Evolutionary conservation across 2,888 invertebrate species (phyloP).

Genomic region (Drosophila niveifrons): DNA sequence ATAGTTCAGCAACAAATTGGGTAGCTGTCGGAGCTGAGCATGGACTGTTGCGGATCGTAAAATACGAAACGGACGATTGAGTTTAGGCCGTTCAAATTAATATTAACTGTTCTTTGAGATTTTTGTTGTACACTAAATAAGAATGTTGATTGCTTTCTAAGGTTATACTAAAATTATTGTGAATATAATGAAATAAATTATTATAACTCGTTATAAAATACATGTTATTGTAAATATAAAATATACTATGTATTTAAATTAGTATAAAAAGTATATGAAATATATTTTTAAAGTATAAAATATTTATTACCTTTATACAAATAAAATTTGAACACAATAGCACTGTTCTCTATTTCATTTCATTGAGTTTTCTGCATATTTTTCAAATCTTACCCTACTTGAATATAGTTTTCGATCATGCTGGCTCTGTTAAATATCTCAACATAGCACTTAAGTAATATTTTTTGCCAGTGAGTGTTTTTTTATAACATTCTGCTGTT

Average conservation of each 20-base stretch:
- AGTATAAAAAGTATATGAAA: slow-evolving; percentile 29
- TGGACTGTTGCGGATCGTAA: slow-evolving; percentile 80
- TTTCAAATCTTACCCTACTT: background rate
- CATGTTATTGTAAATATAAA: slow-evolving; percentile 24
- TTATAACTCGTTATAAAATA: slow-evolving; percentile 25
- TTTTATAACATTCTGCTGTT: too few species aligned
- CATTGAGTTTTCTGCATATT: background rate
- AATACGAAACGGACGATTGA: slow-evolving; percentile 52
- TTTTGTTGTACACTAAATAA: slow-evolving; percentile 12
- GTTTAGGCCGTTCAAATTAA: slow-evolving; percentile 17
- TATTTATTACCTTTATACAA: slow-evolving; percentile 50
- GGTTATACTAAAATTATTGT: slow-evolving; percentile 18
- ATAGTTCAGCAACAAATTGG: slow-evolving; percentile 65
- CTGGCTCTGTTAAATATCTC: background rate
- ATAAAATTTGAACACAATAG: slow-evolving; percentile 19
- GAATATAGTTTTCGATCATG: background rate
- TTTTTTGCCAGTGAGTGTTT: background rate
- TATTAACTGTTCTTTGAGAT: slow-evolving; percentile 24
- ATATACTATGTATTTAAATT: slow-evolving; percentile 17
- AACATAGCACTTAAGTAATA: background rate
- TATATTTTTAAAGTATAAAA: slow-evolving; percentile 21
- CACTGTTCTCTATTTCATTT: background rate
- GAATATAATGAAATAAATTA: slow-evolving; percentile 43
- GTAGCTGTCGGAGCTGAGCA: slow-evolving; percentile 83
- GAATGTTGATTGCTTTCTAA: slow-evolving; percentile 22